Evolutionary conservation across 2,113 vertebrate species (phyloP), one percentile per base, ranked within the genome.

Genomic region (Dasypus novemcinctus): DNA sequence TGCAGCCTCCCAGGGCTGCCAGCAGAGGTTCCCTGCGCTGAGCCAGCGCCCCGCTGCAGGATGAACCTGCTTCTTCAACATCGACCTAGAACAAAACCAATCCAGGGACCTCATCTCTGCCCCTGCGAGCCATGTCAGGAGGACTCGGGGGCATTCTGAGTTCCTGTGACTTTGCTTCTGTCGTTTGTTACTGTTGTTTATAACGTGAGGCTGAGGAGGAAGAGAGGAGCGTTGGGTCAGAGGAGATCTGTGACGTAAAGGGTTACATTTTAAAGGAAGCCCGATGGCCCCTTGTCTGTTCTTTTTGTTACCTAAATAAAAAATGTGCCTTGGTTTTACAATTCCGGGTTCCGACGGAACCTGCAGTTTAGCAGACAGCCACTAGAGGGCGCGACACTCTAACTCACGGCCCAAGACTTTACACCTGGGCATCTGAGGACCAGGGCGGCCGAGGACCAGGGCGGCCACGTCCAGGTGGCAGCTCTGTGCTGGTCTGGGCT

Each of bases 311-410:
- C 13, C 7, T 4, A 38, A 27, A 79, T n/a, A 33, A 36, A 12
- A 20, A 21, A 25, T 3, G 4, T 1, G 23, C 9, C 4, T 0
- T 2, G 13, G 20, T 25, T 25, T 15, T 1, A 10, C 33, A 18
- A 27, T 7, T 1, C 1, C 0, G 0, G 2, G 31, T 1, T 38
- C 43, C 20, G 38, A 0, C 17, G 18, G 36, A 9, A 54, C 4
- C 2, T 82, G 92, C 41, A 88, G 82, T 88, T 88, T 36, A 20
- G 2, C 5, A 36, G 0, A 0, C 11, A 1, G 17, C 43, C 95
- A 93, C 71, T 63, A 94, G 95, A 76, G 85, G 96, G 92, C 29
- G 9, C 12, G 1, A 29, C 41, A 25, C 9, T 13, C 25, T 31
- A 79, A 85, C 81, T 54, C 38, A 46, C 6, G 15, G 31, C 61